These are phyloP conservation scores for Bruchidius siliquastri DNA, from an alignment of 2,888 invertebrate genomes.

Conservation along the genomic window DNA sequence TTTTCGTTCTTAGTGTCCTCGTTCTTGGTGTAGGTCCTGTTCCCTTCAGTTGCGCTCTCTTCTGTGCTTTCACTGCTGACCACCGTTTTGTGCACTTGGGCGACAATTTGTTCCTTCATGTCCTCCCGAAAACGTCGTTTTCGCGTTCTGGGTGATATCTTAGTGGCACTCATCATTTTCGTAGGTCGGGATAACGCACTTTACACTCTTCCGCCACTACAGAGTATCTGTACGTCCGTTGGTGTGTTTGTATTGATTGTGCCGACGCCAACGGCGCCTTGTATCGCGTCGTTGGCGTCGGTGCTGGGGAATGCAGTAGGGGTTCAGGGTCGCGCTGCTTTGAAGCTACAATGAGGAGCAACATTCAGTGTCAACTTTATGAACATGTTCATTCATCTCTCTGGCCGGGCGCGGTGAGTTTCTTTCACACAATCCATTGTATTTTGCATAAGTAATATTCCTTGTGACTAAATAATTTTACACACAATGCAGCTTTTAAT, in stretches of 20 bases:
- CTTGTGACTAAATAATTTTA: too few species aligned
- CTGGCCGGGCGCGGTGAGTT: too few species aligned
- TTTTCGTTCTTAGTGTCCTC: conserved; percentile 40
- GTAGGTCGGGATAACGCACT: background rate
- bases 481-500: too few species aligned
- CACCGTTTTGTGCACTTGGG: conserved; percentile 43
- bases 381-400: too few species aligned
- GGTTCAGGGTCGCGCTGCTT: too few species aligned
- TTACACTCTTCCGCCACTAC: background rate
- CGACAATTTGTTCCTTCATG: conserved; percentile 44
- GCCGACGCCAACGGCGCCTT: background rate
- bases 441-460: too few species aligned
- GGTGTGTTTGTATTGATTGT: background rate
- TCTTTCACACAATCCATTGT: too few species aligned
- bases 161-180: background rate
- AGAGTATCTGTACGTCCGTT: background rate
- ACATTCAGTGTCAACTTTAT: too few species aligned
- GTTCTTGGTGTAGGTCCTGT: conserved; percentile 20
- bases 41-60: conserved; percentile 31
- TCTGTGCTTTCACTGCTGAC: conserved; percentile 33
- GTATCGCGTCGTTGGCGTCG: background rate
- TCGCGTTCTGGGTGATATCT: conserved; percentile 29
- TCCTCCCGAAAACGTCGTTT: conserved; percentile 42
- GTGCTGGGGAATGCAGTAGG: background rate
- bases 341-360: too few species aligned